Evolutionary conservation across 1,140 invertebrate genomes (phyloP), one percentile per base, ranked within the genome.

Genomic region (Drosophila ficusphila): DNA sequence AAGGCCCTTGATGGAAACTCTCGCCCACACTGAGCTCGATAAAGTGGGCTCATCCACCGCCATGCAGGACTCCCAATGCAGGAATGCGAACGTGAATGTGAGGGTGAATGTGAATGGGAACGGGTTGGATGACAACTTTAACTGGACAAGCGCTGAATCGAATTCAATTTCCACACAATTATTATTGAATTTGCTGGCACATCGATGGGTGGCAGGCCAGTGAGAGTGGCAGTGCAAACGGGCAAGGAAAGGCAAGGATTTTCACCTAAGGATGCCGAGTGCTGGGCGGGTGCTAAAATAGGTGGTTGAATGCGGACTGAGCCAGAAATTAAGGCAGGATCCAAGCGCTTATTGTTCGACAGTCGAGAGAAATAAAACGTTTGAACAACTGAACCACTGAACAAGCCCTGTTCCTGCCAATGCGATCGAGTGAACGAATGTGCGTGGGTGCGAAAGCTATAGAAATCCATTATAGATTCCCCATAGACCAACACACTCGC

Each of bases 81-180:
- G 19, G 39, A n/a, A n/a, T n/a, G n/a, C n/a, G n/a, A n/a, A n/a
- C n/a, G n/a, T n/a, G n/a, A n/a, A n/a, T n/a, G n/a, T n/a, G n/a
- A n/a, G n/a, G n/a, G n/a, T n/a, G 39, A 8, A 25, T 42, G 38
- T 39, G 38, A 39, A 39, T 39, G 38, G 29, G 25, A 29, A 12
- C 5, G 14, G 23, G 4, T 21, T 23, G 38, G 31, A 54, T 49
- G 27, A 29, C 44, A 60, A 33, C 46, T 48, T 48, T 33, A 31
- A 47, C 41, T 25, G 38, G 38, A 46, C 29, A 54, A 41, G 34
- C 57, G 41, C 47, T 34, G 42, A 75, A 71, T 71, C 18, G 51
- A 78, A 83, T 83, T 83, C 70, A 85, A 85, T 83, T 83, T 79
- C 62, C 79, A 85, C 79, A 83, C 70, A 76, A 83, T 61, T 83